Conservation (phyloP, 2,113 vertebrate species). For the Mesembrinibis cayennensis region DNA sequence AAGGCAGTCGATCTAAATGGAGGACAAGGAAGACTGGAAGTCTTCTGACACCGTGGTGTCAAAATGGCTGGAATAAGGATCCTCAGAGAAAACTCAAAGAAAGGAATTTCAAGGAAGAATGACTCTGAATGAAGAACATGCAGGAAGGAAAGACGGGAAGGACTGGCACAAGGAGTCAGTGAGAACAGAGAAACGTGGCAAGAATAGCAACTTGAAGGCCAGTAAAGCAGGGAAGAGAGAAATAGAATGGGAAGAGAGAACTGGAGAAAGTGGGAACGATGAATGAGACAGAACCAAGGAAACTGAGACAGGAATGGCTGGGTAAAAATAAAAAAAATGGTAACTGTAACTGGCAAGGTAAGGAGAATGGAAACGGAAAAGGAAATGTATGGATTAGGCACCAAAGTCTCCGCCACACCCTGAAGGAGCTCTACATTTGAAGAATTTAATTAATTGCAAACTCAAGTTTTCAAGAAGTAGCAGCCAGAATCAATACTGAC, state of each 20-base stretch:
- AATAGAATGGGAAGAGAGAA: neutral
- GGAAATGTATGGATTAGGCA: neutral
- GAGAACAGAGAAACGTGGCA: neutral
- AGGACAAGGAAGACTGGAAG: neutral
- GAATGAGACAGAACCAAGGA: neutral
- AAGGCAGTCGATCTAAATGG: neutral
- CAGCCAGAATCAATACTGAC: neutral
- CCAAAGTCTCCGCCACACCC: neutral
- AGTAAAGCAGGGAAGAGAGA: neutral
- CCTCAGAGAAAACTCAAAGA: neutral
- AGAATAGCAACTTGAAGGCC: neutral
- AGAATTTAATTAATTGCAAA: neutral
- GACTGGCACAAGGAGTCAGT: neutral
- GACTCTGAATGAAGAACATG: neutral
- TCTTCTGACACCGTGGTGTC: neutral
- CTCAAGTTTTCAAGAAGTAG: neutral
- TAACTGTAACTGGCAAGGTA: neutral
- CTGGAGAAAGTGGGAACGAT: neutral
- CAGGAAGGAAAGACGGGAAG: neutral
- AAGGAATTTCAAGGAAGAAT: neutral
- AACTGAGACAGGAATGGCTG: neutral
- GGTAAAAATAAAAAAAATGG: neutral
- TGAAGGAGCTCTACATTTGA: neutral
- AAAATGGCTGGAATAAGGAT: neutral
- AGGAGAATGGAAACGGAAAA: neutral